Conservation (phyloP, 2,888 invertebrate genomes). For the Plagodis dolabraria region DNA sequence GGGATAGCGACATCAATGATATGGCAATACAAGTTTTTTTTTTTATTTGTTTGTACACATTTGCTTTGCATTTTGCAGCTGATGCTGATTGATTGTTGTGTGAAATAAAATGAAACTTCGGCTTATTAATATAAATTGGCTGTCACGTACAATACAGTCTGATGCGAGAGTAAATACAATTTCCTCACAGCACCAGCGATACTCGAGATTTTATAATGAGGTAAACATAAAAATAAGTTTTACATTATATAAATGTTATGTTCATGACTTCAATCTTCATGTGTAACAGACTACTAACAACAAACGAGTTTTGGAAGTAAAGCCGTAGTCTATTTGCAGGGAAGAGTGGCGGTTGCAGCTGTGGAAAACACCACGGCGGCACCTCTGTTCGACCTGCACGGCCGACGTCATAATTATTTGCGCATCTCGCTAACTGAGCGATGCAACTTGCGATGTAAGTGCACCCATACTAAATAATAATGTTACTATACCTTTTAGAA, state of each 20-base stretch:
- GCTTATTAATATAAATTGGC: constrained; percentile 25
- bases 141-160: constrained; percentile 17
- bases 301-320: background rate
- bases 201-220: constrained; percentile 21
- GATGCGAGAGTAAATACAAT: constrained; percentile 1
- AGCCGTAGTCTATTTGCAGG: constrained; percentile 1
- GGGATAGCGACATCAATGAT: background rate
- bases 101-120: constrained; percentile 27
- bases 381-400: constrained; percentile 92
- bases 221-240: constrained; percentile 14
- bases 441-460: constrained; percentile 98
- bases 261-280: background rate
- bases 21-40: background rate
- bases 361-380: constrained; percentile 24
- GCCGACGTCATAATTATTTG: constrained; percentile 95
- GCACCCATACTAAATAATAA: background rate
- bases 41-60: background rate
- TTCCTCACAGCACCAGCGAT: background rate
- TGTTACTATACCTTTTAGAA: no score
- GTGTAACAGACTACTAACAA: background rate
- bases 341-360: constrained; percentile 14
- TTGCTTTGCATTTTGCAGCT: background rate
- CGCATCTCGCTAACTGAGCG: constrained; percentile 98
- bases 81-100: constrained; percentile 1
- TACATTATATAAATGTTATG: no score